phyloP scores from a whole-genome alignment of 64 coral and sea anemone genomes.

The Actinia equina region DNA sequence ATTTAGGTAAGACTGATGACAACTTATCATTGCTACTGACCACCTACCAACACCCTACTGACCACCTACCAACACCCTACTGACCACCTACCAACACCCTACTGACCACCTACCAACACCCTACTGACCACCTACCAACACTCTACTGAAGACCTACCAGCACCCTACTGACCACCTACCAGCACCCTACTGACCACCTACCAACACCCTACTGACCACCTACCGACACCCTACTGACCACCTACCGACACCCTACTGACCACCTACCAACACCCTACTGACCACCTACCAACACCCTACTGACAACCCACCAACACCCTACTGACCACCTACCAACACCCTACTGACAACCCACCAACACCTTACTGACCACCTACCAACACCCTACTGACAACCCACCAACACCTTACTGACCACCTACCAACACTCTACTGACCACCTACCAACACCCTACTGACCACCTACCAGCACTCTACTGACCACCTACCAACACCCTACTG shows the following conservation, averaged over 20 bases:
- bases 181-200: background rate
- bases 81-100: background rate
- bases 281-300: background rate
- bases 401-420: background rate
- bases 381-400: background rate
- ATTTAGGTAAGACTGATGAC: constrained; percentile 37
- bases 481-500: background rate
- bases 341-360: background rate
- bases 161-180: background rate
- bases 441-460: background rate
- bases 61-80: background rate
- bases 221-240: background rate
- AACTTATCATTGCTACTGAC: background rate
- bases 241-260: background rate
- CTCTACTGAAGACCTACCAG: too few relatives aligned
- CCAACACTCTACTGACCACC: background rate
- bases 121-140: background rate
- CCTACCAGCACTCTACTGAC: background rate
- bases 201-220: background rate
- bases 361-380: background rate
- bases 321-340: background rate
- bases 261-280: background rate
- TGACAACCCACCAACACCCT: background rate
- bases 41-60: background rate
- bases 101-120: background rate